Percentiles rank a stretch among this genome's conserved stretches.
Conservation (phyloP, 2,113 vertebrate genomes). For the Artemisiospiza belli region DNA sequence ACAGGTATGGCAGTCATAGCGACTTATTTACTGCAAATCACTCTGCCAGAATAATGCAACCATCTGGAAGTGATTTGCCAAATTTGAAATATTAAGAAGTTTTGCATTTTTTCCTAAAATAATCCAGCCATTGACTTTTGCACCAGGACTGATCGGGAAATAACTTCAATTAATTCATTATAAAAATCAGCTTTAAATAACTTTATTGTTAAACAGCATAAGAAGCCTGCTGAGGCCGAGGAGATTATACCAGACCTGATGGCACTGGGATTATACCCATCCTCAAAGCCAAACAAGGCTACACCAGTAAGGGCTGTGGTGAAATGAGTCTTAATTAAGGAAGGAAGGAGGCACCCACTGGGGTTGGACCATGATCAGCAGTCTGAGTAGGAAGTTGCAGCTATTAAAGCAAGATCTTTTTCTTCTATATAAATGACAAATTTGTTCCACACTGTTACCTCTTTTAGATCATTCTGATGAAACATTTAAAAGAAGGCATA, state of each 20-base stretch:
- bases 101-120: neutral
- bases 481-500: neutral
- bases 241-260: too few relatives aligned
- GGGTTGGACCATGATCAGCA: neutral
- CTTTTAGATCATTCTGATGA: neutral
- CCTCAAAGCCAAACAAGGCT: neutral
- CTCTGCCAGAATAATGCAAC: neutral
- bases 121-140: neutral
- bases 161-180: neutral
- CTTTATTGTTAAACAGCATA: neutral
- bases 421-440: neutral
- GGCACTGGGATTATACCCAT: neutral
- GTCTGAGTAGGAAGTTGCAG: neutral
- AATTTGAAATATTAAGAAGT: neutral
- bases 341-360: neutral
- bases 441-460: neutral
- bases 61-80: neutral
- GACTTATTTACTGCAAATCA: neutral
- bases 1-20: rapidly evolving
- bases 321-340: neutral
- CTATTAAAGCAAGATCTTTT: neutral
- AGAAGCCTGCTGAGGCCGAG: neutral
- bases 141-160: neutral
- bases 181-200: neutral
- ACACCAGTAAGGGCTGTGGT: neutral